Evolutionary conservation across 2,797 vertebrate species (phyloP).

Genomic region (Poeciliopsis turneri): DNA sequence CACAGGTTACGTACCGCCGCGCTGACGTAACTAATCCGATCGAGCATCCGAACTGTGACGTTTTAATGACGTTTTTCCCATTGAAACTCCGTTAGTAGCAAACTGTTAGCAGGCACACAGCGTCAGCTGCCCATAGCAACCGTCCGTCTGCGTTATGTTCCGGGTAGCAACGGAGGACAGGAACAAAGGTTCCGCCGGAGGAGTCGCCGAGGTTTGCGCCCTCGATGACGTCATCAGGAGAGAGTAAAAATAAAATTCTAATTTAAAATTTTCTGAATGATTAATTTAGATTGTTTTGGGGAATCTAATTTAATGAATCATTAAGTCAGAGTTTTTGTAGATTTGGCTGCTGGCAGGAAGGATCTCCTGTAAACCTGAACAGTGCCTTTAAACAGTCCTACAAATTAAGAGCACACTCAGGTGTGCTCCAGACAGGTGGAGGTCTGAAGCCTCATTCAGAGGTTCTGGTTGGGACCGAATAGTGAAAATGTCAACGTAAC

Average conservation of each 20-base stretch:
- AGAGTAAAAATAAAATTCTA: neutral
- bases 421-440: too few species aligned
- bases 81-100: conserved; percentile 10
- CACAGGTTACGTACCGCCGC: neutral
- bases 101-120: too few species aligned
- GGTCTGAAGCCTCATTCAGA: too few species aligned
- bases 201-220: neutral
- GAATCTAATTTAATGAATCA: too few species aligned
- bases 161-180: conserved; percentile 24
- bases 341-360: too few species aligned
- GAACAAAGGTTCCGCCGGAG: conserved; percentile 4
- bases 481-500: too few species aligned
- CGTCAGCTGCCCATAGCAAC: conserved; percentile 55
- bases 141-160: conserved; percentile 6
- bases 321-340: neutral
- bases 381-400: too few species aligned
- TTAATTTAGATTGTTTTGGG: too few species aligned
- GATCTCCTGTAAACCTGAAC: too few species aligned
- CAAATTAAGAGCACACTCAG: too few species aligned
- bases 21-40: neutral
- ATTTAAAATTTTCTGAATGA: too few species aligned
- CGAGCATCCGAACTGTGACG: neutral
- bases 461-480: too few species aligned
- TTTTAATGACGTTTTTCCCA: neutral
- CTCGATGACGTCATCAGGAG: neutral